phyloP scores from a whole-genome alignment of 2,113 vertebrate species.

The Callipepla squamata region DNA sequence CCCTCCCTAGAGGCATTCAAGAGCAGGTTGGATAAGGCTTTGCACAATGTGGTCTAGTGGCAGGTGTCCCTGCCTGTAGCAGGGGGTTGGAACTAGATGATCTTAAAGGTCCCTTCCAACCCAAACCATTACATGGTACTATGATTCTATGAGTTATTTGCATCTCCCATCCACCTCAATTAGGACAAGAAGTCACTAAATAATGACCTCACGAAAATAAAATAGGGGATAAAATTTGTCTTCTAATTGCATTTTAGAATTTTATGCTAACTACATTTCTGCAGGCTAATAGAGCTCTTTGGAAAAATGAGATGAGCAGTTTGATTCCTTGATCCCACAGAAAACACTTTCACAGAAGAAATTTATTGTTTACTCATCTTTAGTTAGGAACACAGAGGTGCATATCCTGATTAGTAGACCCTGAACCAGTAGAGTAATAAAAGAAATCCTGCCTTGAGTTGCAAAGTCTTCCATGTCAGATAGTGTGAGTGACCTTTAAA shows the following conservation, averaged over 20 bases:
- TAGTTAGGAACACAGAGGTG: background rate
- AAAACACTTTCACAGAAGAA: background rate
- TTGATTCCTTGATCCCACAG: background rate
- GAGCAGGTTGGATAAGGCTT: too few species aligned
- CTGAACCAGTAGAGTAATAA: background rate
- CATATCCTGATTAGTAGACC: background rate
- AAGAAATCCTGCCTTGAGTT: background rate
- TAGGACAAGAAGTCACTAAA: background rate
- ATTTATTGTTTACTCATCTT: background rate
- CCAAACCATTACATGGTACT: too few species aligned
- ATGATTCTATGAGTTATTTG: background rate
- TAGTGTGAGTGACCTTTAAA: constrained; percentile 47
- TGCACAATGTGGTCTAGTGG: too few species aligned
- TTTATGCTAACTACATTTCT: background rate
- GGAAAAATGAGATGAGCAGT: background rate
- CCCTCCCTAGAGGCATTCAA: too few species aligned
- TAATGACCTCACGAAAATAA: background rate
- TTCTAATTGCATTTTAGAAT: background rate
- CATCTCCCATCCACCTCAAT: too few species aligned
- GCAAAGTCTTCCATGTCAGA: background rate
- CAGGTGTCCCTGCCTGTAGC: too few species aligned
- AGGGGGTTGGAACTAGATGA: too few species aligned
- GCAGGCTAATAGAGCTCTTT: background rate
- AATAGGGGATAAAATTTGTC: background rate
- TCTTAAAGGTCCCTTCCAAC: too few species aligned